Evolutionary conservation across 1,140 invertebrate genomes (phyloP).

Genomic region (Latrodectus geometricus): DNA sequence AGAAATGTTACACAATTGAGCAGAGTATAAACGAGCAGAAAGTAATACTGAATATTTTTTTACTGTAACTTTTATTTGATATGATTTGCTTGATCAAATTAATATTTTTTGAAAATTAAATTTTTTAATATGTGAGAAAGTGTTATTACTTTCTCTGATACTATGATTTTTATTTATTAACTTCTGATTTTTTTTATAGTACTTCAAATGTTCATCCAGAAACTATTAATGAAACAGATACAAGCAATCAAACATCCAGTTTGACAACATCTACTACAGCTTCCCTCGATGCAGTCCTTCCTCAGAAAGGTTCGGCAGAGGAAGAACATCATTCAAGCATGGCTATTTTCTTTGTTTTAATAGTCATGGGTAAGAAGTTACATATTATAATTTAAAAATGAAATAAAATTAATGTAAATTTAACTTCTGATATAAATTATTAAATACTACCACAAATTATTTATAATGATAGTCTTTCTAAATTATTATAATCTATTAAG

Average conservation of each 20-base stretch:
- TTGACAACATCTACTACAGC: constrained; percentile 31
- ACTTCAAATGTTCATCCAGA: constrained; percentile 17
- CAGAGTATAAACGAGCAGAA: too few relatives aligned
- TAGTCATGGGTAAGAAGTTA: constrained; percentile 77
- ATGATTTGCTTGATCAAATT: too few relatives aligned
- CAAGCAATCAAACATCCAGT: constrained; percentile 41
- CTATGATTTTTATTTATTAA: neutral
- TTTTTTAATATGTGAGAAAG: neutral
- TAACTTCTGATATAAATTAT: too few relatives aligned
- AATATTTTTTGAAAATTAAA: too few relatives aligned
- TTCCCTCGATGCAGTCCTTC: constrained; percentile 76
- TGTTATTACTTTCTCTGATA: neutral
- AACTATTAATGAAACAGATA: constrained; percentile 28
- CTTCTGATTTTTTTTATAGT: neutral
- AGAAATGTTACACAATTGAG: too few relatives aligned
- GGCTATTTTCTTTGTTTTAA: constrained; percentile 96
- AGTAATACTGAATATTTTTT: too few relatives aligned
- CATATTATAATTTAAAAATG: too few relatives aligned
- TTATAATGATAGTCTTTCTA: too few relatives aligned
- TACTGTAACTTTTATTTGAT: too few relatives aligned
- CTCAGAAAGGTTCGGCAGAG: constrained; percentile 88
- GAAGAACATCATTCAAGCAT: constrained; percentile 96
- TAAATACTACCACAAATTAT: too few relatives aligned
- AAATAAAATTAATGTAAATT: too few relatives aligned
- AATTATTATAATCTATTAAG: too few relatives aligned